Percentiles rank a stretch among this genome's conserved stretches.
Conservation (phyloP, 92 coral and sea anemone genomes). For the Actinostola sp. region DNA sequence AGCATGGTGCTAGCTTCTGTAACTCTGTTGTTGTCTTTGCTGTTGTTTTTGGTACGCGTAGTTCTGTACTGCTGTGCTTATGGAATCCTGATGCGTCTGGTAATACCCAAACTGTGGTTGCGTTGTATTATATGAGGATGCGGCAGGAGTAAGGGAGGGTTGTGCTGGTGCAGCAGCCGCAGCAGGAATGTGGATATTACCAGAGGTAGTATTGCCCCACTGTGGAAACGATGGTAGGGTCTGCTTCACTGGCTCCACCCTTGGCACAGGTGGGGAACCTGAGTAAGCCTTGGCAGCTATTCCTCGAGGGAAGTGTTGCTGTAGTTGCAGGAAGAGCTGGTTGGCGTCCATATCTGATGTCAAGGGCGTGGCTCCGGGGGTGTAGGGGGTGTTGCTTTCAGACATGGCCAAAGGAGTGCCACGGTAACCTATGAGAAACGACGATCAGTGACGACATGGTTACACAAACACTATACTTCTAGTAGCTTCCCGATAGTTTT, state of each 20-base stretch:
- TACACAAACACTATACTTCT: no score
- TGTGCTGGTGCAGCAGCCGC: slow-evolving; percentile 34
- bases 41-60: slow-evolving; percentile 48
- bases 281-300: slow-evolving; percentile 76
- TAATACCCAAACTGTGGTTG: slow-evolving; percentile 95
- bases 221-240: slow-evolving; percentile 25
- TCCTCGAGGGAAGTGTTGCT: slow-evolving; percentile 86
- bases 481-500: no score
- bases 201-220: slow-evolving; percentile 21
- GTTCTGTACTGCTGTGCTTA: slow-evolving; percentile 59
- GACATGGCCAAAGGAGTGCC: slow-evolving; percentile 78
- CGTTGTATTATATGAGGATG: slow-evolving; percentile 44
- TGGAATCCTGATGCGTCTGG: slow-evolving; percentile 88
- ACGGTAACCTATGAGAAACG: slow-evolving; percentile 66
- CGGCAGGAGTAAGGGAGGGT: slow-evolving; percentile 24
- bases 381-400: slow-evolving; percentile 95
- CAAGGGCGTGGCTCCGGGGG: slow-evolving; percentile 92
- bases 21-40: slow-evolving; percentile 19
- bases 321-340: slow-evolving; percentile 84
- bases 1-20: slow-evolving; percentile 24
- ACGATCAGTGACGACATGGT: not conserved
- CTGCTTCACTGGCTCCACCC: slow-evolving; percentile 62
- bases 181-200: slow-evolving; percentile 39
- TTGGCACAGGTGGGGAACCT: slow-evolving; percentile 71
- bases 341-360: slow-evolving; percentile 89